Evolutionary conservation across 2,797 vertebrate genomes (phyloP).

Genomic region (Ctenopoma multispine): DNA sequence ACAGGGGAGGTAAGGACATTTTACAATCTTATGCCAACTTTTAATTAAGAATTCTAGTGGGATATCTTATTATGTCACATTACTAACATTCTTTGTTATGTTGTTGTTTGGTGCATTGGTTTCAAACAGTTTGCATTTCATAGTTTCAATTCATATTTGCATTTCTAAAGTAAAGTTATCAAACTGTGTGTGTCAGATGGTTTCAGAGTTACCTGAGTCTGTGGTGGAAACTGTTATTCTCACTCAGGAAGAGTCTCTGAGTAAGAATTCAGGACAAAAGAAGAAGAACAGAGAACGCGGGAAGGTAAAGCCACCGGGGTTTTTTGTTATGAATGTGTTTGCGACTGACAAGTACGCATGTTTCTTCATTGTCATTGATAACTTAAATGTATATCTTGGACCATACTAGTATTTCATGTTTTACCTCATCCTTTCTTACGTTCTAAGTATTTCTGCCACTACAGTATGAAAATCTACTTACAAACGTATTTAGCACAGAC

Average conservation of each 20-base stretch:
- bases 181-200: constrained; percentile 54
- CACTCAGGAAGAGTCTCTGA: constrained; percentile 70
- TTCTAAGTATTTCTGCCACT: neutral
- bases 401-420: constrained; percentile 42
- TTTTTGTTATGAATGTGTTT: neutral
- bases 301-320: constrained; percentile 76
- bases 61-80: neutral
- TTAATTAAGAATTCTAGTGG: neutral
- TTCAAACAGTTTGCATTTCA: too few relatives aligned
- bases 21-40: neutral
- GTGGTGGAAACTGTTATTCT: constrained; percentile 68
- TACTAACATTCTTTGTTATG: neutral
- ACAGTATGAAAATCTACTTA: neutral
- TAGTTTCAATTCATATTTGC: too few relatives aligned
- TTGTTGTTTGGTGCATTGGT: neutral
- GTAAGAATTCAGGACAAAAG: constrained; percentile 77
- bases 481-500: neutral
- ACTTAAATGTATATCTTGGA: constrained; percentile 12
- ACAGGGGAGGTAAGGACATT: constrained; percentile 66
- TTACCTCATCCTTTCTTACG: constrained; percentile 24
- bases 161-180: neutral
- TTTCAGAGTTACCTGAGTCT: constrained; percentile 65
- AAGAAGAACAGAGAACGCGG: constrained; percentile 81
- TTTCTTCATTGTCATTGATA: constrained; percentile 1
- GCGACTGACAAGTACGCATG: neutral